Base-by-base conservation (phyloP, 1,140 invertebrate genomes). In the Habropoda laboriosa region DNA sequence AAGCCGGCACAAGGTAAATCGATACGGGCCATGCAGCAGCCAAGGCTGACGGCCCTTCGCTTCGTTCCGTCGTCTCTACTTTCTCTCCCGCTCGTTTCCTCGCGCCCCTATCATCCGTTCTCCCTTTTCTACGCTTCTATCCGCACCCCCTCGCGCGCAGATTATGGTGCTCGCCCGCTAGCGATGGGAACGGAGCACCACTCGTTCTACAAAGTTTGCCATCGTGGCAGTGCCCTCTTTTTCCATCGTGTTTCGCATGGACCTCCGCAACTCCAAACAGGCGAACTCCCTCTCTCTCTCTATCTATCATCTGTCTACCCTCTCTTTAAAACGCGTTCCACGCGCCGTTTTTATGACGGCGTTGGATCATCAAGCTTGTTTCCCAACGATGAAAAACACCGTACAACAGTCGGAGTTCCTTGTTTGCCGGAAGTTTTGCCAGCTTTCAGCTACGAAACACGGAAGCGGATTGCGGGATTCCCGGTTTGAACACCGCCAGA, bases 1-100 rank as follows among this genome's bases (percentile, higher is more conserved):
- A 78, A 76, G 55, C 67, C 64, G 63, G 57, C 57, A 75, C 61
- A 82, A 85, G 61, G 76, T 80, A 85, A 85, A 85, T 85, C 83
- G 83, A 85, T 85, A 85, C 81, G 81, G 74, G 55, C 47, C 81
- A 80, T 70, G 78, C 76, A 82, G 80, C 81, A 80, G 67, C 79
- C 79, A 68, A 70, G 79, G 64, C 79, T 70, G 79, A 77, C 81
- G 73, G 73, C 79, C 79, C 71, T 80, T 61, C 55, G 72, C 60
- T 75, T 57, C 58, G 53, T 30, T 70, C 45, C 68, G 55, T 61
- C 61, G 55, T 76, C 55, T 68, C 73, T 63, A 30, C 49, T 77
- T 68, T 77, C 79, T 77, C 57, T 51, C 55, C 40, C 70, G 21
- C 55, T 35, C 73, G 75, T 49, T 60, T 40, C 74, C 63, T 76